Evolutionary conservation across 2,888 invertebrate genomes (phyloP).

Genomic region (Isoperla grammatica): DNA sequence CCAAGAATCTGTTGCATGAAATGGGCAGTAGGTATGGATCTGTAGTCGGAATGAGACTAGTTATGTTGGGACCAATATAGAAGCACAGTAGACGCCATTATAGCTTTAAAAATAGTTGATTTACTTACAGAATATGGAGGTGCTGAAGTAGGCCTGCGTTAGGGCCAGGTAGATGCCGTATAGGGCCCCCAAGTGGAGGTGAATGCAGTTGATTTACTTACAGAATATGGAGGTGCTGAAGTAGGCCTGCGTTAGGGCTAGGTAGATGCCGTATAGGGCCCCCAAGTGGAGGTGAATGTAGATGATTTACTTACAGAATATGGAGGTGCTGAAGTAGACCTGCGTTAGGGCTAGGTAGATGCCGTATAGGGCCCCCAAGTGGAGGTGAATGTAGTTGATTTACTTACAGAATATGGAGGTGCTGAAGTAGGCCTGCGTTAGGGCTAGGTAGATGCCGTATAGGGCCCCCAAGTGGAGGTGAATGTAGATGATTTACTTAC

Average conservation of each 20-base stretch:
- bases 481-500: conserved; percentile 71
- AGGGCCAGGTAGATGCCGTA: conserved; percentile 58
- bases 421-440: conserved; percentile 55
- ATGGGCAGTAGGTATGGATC: too few relatives aligned
- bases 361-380: conserved; percentile 61
- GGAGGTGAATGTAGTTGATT: conserved; percentile 62
- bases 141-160: conserved; percentile 55
- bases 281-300: conserved; percentile 68
- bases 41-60: too few relatives aligned
- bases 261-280: conserved; percentile 58
- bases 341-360: conserved; percentile 54
- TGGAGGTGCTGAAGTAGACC: conserved; percentile 55
- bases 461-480: conserved; percentile 64
- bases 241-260: conserved; percentile 55
- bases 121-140: conserved; percentile 59
- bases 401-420: conserved; percentile 62
- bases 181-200: conserved; percentile 61
- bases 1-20: too few relatives aligned
- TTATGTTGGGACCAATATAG: too few relatives aligned
- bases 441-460: conserved; percentile 56
- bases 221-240: conserved; percentile 58
- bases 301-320: conserved; percentile 66
- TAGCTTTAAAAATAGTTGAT: too few relatives aligned
- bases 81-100: too few relatives aligned
- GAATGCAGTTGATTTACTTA: conserved; percentile 61